These are phyloP conservation scores for Eublepharis macularius DNA, from an alignment of 2,113 vertebrate genomes.

Conservation along the genomic window DNA sequence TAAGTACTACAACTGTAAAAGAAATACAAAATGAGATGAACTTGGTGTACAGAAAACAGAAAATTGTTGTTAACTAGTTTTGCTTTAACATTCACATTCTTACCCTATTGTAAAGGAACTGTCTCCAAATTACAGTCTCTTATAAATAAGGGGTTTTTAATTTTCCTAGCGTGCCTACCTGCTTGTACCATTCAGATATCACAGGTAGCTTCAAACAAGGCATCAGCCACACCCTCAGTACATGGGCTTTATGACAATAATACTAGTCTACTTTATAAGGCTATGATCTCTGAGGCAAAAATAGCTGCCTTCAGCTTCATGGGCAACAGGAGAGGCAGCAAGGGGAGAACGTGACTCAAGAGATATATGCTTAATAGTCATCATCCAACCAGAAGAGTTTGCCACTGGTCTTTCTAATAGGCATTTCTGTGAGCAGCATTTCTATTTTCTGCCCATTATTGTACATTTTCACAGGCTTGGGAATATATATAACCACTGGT, in stretches of 20 bases:
- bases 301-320: neutral
- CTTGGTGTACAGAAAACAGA: neutral
- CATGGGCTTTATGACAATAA: neutral
- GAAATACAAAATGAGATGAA: neutral
- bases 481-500: too few relatives aligned
- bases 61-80: neutral
- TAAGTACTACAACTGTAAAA: conserved; percentile 13
- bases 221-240: neutral
- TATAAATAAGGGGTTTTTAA: neutral
- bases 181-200: neutral
- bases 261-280: neutral
- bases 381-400: too few relatives aligned
- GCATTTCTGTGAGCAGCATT: too few relatives aligned
- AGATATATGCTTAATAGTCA: too few relatives aligned
- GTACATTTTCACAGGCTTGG: too few relatives aligned
- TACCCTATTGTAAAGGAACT: neutral
- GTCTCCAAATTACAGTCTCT: neutral
- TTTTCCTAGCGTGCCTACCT: neutral
- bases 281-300: too few relatives aligned
- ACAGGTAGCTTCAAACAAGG: neutral
- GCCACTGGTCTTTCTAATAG: too few relatives aligned
- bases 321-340: too few relatives aligned
- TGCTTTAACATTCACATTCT: neutral
- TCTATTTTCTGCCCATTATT: too few relatives aligned
- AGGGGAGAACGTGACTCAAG: too few relatives aligned